Evolutionary conservation across 2,113 vertebrate species (phyloP).

Genomic region (Cephalopholis sonnerati): DNA sequence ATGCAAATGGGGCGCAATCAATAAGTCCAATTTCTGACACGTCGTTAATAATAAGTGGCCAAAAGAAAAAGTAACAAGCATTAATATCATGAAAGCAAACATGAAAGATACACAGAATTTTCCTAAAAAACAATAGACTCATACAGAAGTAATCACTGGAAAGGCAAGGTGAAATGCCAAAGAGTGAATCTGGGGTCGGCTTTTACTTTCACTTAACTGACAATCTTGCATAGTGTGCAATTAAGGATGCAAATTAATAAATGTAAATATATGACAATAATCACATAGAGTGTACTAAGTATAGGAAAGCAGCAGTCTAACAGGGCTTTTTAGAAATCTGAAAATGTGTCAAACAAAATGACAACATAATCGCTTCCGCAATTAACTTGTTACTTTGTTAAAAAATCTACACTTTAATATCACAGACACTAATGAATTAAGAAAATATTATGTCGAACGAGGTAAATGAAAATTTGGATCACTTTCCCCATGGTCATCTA

Average conservation of each 20-base stretch:
- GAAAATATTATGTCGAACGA: neutral
- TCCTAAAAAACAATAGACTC: too few species aligned
- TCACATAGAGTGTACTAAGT: neutral
- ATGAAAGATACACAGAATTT: neutral
- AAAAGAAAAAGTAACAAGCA: conserved; percentile 4
- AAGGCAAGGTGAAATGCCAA: too few species aligned
- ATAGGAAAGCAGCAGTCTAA: neutral
- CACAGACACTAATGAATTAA: neutral
- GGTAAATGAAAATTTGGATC: neutral
- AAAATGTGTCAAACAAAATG: conserved; percentile 21
- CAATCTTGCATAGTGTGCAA: too few species aligned
- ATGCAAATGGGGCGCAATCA: conserved; percentile 71
- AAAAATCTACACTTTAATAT: neutral
- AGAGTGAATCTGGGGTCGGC: too few species aligned
- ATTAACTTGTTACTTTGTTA: neutral
- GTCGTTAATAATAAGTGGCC: conserved; percentile 54
- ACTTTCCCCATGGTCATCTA: neutral
- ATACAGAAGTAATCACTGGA: too few species aligned
- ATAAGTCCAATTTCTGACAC: conserved; percentile 40
- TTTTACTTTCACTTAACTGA: too few species aligned
- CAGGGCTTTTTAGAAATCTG: conserved; percentile 1
- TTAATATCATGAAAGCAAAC: conserved; percentile 16
- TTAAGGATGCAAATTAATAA: conserved; percentile 14
- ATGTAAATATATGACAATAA: conserved; percentile 3
- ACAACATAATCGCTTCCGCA: conserved; percentile 6